Percentiles rank a stretch among this genome's conserved stretches.
Conservation (phyloP, 2,113 vertebrate species). For the Grammomys surdaster region DNA sequence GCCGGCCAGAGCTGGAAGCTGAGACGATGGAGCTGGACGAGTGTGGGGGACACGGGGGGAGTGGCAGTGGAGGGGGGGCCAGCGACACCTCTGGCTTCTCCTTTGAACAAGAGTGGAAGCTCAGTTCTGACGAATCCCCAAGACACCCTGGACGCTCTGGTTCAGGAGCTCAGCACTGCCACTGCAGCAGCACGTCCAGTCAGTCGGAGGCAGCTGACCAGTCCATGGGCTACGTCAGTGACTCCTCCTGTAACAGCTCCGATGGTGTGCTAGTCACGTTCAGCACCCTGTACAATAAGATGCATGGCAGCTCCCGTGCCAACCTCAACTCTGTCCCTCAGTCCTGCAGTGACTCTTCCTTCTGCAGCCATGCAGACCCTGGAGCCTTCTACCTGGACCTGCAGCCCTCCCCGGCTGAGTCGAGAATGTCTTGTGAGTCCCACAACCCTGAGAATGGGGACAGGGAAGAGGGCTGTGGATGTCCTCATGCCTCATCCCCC, state of each 20-base stretch:
- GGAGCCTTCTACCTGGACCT: slow-evolving; percentile 98
- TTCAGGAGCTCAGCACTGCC: slow-evolving; percentile 87
- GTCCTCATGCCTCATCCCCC: slow-evolving; percentile 89
- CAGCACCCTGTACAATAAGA: slow-evolving; percentile 96
- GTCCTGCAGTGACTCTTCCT: slow-evolving; percentile 91
- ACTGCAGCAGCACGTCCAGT: slow-evolving; percentile 91
- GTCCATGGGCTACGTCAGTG: slow-evolving; percentile 93
- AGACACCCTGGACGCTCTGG: slow-evolving; percentile 89
- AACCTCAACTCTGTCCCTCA: slow-evolving; percentile 92
- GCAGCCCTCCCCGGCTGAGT: slow-evolving; percentile 94
- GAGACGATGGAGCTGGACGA: slow-evolving; percentile 89
- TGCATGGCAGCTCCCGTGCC: slow-evolving; percentile 90
- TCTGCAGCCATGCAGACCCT: slow-evolving; percentile 90
- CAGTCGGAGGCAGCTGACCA: slow-evolving; percentile 90
- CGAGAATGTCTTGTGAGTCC: slow-evolving; percentile 87
- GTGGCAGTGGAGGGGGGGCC: slow-evolving; percentile 84
- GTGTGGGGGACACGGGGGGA: slow-evolving; percentile 87
- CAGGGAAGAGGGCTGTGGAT: slow-evolving; percentile 87
- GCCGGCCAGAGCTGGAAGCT: slow-evolving; percentile 70
- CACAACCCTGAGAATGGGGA: slow-evolving; percentile 85
- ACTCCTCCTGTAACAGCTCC: slow-evolving; percentile 97
- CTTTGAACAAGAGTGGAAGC: slow-evolving; percentile 95
- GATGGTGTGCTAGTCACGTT: slow-evolving; percentile 97
- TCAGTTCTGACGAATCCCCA: slow-evolving; percentile 87
- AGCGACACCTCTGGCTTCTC: slow-evolving; percentile 92